Evolutionary conservation across 2,113 vertebrate genomes (phyloP), one percentile per base, ranked within the genome.

Genomic region (Nestor notabilis): DNA sequence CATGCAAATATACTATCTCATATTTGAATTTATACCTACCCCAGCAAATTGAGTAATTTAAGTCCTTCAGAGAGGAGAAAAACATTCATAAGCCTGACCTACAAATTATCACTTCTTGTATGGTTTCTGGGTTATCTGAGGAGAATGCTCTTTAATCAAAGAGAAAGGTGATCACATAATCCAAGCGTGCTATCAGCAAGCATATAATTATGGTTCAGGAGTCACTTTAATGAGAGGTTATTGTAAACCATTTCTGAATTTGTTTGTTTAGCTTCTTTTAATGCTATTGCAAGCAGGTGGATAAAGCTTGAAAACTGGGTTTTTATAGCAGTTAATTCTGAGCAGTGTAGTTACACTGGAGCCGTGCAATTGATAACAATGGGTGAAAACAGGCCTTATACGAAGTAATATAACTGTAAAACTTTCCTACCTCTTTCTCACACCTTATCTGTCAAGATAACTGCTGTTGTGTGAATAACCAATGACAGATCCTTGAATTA

Each of bases 361-460:
- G n/a, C 19, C 60, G 46, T 37, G 46, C 39, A 81, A 13, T 20
- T 66, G 33, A 14, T 60, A 68, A 63, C 0, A 0, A 12, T 0
- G 2, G 63, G 14, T 76, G 20, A 18, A 76, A 77, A 47, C 24
- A 4, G 28, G 33, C 47, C 29, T 50, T 53, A 3, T 6, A 37
- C 27, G 47, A 24, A 77, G 21, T 19, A 11, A 17, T 60, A 2
- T 49, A 53, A 41, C 37, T 66, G 64, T 41, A 85, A 44, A 72
- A 27, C 21, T 58, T 56, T 41, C 50, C 29, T 52, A 17, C 24
- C 23, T n/a, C 43, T 37, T 56, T 41, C 46, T 82, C 16, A 15
- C 25, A 29, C 31, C 11, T 11, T 58, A 13, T 35, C 28, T 81
- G 72, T 64, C 47, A 46, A 27, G 41, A 14, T 63, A 47, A 47